Evolutionary conservation across 2,113 vertebrate species (phyloP).

Genomic region (Lutjanus erythropterus): DNA sequence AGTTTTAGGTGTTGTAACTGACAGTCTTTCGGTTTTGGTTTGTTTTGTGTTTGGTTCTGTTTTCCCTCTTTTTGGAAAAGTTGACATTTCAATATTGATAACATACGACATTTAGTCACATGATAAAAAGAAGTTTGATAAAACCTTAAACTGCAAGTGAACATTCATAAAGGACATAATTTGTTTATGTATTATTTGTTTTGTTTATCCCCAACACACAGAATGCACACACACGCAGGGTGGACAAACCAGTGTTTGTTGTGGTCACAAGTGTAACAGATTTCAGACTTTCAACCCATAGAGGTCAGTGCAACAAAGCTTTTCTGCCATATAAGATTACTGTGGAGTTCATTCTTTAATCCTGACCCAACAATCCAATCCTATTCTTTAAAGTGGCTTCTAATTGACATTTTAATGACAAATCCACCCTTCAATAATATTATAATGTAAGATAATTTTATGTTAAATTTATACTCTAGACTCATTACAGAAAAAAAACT

Average conservation of each 20-base stretch:
- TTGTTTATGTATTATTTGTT: not conserved
- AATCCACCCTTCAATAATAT: not conserved
- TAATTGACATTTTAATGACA: not conserved
- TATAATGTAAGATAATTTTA: not conserved
- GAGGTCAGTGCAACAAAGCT: constrained; percentile 46
- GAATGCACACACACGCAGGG: not conserved
- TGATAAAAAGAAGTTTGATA: too few relatives aligned
- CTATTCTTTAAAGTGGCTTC: not conserved
- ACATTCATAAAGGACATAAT: not conserved
- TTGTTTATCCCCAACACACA: not conserved
- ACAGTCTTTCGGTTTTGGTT: too few relatives aligned
- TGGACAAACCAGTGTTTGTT: not conserved
- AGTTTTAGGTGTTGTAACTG: too few relatives aligned
- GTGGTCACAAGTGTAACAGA: not conserved
- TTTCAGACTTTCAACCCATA: constrained; percentile 20
- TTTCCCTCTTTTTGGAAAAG: too few relatives aligned
- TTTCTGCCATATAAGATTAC: not conserved
- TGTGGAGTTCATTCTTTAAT: not conserved
- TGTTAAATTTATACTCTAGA: too few relatives aligned
- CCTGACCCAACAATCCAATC: not conserved
- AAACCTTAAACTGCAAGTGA: too few relatives aligned
- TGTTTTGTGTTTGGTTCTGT: too few relatives aligned
- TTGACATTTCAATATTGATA: too few relatives aligned
- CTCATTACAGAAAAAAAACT: too few relatives aligned
- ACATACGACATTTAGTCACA: too few relatives aligned